A percentile compares a stretch with the other conserved stretches of the same genome.
phyloP scores from a whole-genome alignment of 2,113 vertebrate genomes.

The Rhynchomys soricoides region DNA sequence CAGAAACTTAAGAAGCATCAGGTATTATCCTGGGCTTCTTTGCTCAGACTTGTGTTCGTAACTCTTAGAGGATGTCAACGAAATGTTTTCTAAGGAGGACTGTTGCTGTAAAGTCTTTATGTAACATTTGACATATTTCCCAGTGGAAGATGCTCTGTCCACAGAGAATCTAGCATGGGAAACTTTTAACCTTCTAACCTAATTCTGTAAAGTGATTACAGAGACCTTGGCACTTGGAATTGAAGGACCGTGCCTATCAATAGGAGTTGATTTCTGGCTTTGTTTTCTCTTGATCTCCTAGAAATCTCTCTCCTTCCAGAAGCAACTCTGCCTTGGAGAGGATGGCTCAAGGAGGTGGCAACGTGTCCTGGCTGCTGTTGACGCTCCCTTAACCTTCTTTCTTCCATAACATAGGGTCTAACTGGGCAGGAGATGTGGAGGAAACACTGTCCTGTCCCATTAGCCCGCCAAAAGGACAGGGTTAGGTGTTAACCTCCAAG shows the following conservation, averaged over 20 bases:
- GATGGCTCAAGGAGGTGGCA: not conserved
- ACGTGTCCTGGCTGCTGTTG: not conserved
- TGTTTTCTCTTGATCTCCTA: not conserved
- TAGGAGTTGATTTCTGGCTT: constrained; percentile 12
- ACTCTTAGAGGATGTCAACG: constrained; percentile 18
- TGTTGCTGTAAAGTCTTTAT: not conserved
- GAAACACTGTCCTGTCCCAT: constrained; percentile 27
- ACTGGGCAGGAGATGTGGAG: constrained; percentile 24
- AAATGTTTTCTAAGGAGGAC: not conserved
- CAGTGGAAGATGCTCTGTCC: not conserved
- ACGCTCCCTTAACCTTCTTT: not conserved
- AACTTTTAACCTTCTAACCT: not conserved
- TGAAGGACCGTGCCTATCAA: not conserved
- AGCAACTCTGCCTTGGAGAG: not conserved
- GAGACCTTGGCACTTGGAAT: not conserved
- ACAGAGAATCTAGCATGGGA: not conserved
- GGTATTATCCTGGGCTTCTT: not conserved
- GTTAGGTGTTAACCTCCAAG: constrained; percentile 32
- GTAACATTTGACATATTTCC: not conserved
- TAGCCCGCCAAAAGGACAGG: not conserved
- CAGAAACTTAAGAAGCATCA: constrained; percentile 18
- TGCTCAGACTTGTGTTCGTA: constrained; percentile 3
- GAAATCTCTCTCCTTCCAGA: not conserved
- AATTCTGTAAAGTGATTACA: not conserved
- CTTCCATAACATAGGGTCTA: not conserved